A percentile compares a stretch with the other conserved stretches of the same genome.
phyloP scores from a whole-genome alignment of 2,888 invertebrate genomes.

The Leistus spinibarbis region DNA sequence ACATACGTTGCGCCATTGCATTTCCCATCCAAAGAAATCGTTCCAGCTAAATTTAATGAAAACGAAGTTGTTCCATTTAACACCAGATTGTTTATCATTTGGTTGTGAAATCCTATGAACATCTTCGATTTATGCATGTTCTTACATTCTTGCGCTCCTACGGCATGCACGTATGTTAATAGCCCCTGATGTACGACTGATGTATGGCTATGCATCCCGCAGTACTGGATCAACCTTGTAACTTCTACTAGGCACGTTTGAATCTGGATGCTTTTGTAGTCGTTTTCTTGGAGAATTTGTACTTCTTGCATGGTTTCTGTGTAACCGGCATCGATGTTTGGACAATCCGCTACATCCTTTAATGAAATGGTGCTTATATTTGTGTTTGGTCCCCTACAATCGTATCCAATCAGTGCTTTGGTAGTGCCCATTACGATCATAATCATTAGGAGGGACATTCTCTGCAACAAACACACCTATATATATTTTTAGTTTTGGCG shows the following conservation, averaged over 20 bases:
- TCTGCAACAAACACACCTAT: no score
- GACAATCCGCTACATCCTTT: slow-evolving; percentile 27
- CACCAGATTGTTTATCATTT: slow-evolving; percentile 18
- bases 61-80: slow-evolving; percentile 30
- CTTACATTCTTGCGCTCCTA: slow-evolving; percentile 38
- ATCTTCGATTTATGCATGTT: slow-evolving; percentile 25
- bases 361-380: slow-evolving; percentile 1
- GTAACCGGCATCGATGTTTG: slow-evolving; percentile 32
- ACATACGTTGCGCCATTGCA: slow-evolving; percentile 21
- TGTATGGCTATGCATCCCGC: slow-evolving; percentile 39
- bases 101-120: not conserved
- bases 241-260: slow-evolving; percentile 35
- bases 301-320: slow-evolving; percentile 21
- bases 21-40: slow-evolving; percentile 8
- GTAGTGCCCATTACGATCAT: no score
- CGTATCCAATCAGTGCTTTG: no score
- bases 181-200: slow-evolving; percentile 40
- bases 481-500: no score
- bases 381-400: no score
- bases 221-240: slow-evolving; percentile 27
- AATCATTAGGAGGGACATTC: no score
- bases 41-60: slow-evolving; percentile 29
- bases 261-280: no score
- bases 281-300: no score
- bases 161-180: slow-evolving; percentile 26